Percentiles rank a stretch among this genome's conserved stretches.
Conservation (phyloP, 2,797 vertebrate species). For the Jordanella pulchra region DNA sequence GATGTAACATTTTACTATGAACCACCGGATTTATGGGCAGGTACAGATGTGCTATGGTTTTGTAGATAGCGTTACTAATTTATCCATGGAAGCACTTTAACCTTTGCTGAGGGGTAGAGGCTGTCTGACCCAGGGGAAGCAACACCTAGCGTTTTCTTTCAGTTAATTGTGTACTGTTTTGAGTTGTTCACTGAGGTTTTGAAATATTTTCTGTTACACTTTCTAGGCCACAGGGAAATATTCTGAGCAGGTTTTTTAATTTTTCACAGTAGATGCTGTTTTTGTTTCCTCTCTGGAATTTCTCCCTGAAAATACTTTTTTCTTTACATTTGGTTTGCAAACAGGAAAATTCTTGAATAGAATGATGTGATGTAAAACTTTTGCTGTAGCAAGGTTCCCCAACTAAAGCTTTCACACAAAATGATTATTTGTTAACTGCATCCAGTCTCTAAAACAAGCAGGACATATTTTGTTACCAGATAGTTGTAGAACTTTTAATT, state of each 20-base stretch:
- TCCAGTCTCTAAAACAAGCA: background rate
- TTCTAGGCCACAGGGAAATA: background rate
- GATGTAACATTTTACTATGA: conserved; percentile 26
- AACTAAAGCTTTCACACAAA: background rate
- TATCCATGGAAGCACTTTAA: conserved; percentile 29
- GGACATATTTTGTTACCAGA: background rate
- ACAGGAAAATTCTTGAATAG: background rate
- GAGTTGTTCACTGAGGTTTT: conserved; percentile 17
- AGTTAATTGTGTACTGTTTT: conserved; percentile 32
- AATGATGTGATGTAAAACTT: background rate
- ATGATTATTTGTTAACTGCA: no score
- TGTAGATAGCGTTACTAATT: conserved; percentile 25
- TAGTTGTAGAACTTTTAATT: background rate
- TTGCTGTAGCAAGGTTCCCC: no score
- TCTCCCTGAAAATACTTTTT: background rate
- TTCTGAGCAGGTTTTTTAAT: background rate
- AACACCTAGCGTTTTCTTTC: conserved; percentile 21
- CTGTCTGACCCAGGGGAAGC: conserved; percentile 26
- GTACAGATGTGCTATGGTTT: conserved; percentile 27
- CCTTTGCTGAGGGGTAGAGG: conserved; percentile 24
- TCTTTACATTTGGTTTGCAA: background rate
- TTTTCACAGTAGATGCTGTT: background rate
- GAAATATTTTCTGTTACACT: conserved; percentile 5
- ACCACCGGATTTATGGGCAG: conserved; percentile 31
- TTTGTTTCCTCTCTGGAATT: background rate